Percentiles rank a stretch among this genome's conserved stretches.
Evolutionary conservation across 2,113 vertebrate species (phyloP).

Genomic region (Crotalus viridis): DNA sequence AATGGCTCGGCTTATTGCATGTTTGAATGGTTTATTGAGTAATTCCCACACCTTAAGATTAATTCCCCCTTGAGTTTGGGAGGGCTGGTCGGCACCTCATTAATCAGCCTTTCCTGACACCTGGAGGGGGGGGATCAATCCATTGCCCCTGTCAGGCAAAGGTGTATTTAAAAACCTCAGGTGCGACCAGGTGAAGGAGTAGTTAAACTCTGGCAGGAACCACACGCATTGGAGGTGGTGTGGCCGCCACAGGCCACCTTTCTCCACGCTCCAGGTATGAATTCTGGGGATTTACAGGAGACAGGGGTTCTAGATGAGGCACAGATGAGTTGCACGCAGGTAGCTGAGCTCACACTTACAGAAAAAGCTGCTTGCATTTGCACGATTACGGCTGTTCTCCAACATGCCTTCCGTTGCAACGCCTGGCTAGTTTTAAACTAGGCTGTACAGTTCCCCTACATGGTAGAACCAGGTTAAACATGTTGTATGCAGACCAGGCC

Average conservation of each 20-base stretch:
- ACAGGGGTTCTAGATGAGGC: not conserved
- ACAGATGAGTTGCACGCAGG: not conserved
- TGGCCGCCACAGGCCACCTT: too few relatives aligned
- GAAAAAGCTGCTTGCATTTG: not conserved
- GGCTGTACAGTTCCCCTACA: not conserved
- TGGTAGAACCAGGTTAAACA: not conserved
- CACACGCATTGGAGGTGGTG: not conserved
- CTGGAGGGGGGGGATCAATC: slow-evolving; percentile 58
- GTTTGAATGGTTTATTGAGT: slow-evolving; percentile 72
- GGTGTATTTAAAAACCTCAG: slow-evolving; percentile 55
- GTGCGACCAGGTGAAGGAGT: slow-evolving; percentile 59
- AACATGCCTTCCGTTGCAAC: not conserved
- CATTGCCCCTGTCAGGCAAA: slow-evolving; percentile 47
- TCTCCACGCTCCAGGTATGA: not conserved
- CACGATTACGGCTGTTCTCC: not conserved
- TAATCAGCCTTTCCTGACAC: slow-evolving; percentile 66
- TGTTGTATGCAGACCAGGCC: not conserved
- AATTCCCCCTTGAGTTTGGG: slow-evolving; percentile 68
- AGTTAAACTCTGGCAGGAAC: slow-evolving; percentile 49
- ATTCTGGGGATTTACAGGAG: not conserved
- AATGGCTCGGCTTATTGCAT: slow-evolving; percentile 68
- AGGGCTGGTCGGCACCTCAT: slow-evolving; percentile 57
- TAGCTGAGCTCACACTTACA: not conserved
- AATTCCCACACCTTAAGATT: slow-evolving; percentile 72
- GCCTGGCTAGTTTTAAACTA: not conserved